phyloP scores from a whole-genome alignment of 2,888 invertebrate genomes.

The Bedellia somnulentella region DNA sequence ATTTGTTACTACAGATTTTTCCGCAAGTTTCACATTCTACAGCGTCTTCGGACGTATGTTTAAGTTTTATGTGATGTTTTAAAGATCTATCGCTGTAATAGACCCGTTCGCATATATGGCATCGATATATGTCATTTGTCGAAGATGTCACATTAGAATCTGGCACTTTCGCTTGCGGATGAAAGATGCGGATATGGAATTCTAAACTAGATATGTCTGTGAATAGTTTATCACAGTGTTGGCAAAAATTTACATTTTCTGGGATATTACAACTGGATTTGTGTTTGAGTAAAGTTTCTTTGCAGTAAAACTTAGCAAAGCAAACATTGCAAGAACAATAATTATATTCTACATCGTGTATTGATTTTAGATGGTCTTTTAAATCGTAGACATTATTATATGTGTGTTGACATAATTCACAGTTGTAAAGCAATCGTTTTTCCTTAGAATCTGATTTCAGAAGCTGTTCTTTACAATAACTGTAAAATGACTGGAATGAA shows the following conservation, averaged over 20 bases:
- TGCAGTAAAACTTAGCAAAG: constrained; percentile 31
- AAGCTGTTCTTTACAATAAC: constrained; percentile 28
- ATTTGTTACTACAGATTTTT: constrained; percentile 36
- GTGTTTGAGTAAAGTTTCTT: constrained; percentile 25
- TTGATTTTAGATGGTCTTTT: constrained; percentile 29
- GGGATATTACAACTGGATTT: constrained; percentile 31
- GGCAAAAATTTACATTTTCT: constrained; percentile 24
- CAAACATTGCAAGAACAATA: constrained; percentile 37
- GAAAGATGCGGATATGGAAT: constrained; percentile 35
- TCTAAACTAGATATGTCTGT: constrained; percentile 34
- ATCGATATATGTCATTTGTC: constrained; percentile 21
- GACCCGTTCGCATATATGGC: constrained; percentile 24
- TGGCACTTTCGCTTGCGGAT: constrained; percentile 32
- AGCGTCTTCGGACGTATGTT: constrained; percentile 29
- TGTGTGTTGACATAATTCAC: constrained; percentile 25
- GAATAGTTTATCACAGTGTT: constrained; percentile 35
- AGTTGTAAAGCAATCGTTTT: constrained; percentile 17
- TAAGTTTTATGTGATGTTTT: constrained; percentile 37
- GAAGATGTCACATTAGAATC: constrained; percentile 28
- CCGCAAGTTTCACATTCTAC: constrained; percentile 29
- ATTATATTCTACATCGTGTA: constrained; percentile 27
- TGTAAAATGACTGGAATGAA: constrained; percentile 30
- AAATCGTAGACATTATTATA: constrained; percentile 26
- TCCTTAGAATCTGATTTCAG: constrained; percentile 12
- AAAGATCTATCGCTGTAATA: constrained; percentile 37